Evolutionary conservation across 2,113 vertebrate genomes (phyloP).

Genomic region (Oryzias woworae): DNA sequence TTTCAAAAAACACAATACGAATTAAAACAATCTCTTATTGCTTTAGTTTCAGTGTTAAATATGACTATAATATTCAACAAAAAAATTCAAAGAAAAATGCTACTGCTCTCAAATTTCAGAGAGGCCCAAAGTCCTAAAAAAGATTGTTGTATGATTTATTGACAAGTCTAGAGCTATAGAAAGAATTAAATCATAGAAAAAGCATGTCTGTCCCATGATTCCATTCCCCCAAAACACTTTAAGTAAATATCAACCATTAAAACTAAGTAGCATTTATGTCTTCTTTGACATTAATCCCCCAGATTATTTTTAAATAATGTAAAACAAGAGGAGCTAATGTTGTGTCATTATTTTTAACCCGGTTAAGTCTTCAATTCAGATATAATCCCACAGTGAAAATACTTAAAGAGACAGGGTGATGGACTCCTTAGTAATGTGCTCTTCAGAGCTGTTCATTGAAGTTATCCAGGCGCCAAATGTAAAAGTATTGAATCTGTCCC

Average conservation of each 20-base stretch:
- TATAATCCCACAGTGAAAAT: conserved; percentile 43
- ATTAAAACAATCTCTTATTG: not conserved
- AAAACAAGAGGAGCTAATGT: conserved; percentile 10
- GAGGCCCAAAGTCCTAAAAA: too few species aligned
- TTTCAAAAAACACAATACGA: not conserved
- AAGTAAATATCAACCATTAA: not conserved
- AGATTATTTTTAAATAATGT: conserved; percentile 21
- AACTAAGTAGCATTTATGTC: conserved; percentile 4
- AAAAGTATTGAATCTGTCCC: conserved; percentile 60
- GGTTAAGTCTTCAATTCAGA: conserved; percentile 33
- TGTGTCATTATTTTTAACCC: conserved; percentile 24
- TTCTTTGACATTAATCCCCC: not conserved
- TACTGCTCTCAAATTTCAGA: too few species aligned
- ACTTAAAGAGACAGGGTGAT: conserved; percentile 45
- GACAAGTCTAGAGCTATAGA: too few species aligned
- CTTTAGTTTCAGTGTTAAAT: too few species aligned
- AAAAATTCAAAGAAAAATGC: too few species aligned
- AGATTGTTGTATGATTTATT: too few species aligned
- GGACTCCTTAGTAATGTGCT: conserved; percentile 44
- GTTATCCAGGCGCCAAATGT: conserved; percentile 52
- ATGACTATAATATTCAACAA: too few species aligned
- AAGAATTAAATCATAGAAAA: too few species aligned
- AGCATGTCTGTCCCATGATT: not conserved
- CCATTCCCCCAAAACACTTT: not conserved
- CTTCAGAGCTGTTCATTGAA: conserved; percentile 37